These are phyloP conservation scores for Athetis lepigone DNA, from an alignment of 2,888 invertebrate species.

Conservation along the genomic window DNA sequence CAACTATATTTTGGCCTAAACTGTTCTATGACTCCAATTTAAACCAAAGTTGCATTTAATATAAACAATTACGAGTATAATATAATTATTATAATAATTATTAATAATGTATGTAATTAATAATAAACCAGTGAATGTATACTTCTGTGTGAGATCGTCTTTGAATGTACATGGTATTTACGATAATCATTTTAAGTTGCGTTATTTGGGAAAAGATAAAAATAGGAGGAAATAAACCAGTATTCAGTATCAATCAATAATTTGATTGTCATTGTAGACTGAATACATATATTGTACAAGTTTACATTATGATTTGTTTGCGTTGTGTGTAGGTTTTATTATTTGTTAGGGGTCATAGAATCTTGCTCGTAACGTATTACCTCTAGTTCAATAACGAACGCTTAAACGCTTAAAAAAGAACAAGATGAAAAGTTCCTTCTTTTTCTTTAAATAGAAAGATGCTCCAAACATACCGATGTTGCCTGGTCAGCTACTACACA, in stretches of 20 bases:
- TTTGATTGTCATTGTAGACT: background rate
- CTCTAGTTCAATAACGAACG: no score
- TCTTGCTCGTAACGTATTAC: background rate
- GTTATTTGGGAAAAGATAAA: conserved; percentile 1
- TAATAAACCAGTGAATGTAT: conserved; percentile 42
- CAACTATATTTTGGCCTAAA: conserved; percentile 57
- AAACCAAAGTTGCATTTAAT: conserved; percentile 56
- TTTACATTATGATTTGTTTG: background rate
- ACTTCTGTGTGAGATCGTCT: conserved; percentile 45
- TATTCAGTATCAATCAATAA: no score
- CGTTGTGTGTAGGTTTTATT: background rate
- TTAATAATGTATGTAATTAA: conserved; percentile 25
- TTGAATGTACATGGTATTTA: conserved; percentile 34
- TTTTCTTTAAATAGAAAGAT: no score
- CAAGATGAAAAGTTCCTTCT: no score
- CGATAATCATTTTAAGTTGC: conserved; percentile 17
- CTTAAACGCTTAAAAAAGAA: background rate
- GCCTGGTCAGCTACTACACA: no score
- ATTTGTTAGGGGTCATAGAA: background rate
- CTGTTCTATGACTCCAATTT: conserved; percentile 48
- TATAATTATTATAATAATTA: conserved; percentile 30
- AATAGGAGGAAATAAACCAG: background rate
- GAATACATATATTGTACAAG: background rate
- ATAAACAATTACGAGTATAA: conserved; percentile 36
- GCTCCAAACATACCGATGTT: no score